These are phyloP conservation scores for Callimorpha dominula DNA, from an alignment of 2,888 invertebrate genomes.

Conservation along the genomic window DNA sequence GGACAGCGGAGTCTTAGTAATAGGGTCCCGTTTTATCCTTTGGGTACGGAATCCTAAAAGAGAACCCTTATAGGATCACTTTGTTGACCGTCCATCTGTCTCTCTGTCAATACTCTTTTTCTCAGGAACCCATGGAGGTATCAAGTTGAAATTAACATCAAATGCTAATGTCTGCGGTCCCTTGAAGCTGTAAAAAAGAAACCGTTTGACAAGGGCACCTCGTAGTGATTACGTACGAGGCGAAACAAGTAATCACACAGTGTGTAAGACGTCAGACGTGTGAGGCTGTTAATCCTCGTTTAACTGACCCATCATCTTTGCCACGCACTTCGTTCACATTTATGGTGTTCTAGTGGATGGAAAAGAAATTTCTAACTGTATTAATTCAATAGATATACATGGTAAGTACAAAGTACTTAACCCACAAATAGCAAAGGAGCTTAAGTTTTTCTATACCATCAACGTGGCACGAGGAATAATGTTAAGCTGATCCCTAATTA, in stretches of 20 bases:
- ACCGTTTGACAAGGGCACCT: not conserved
- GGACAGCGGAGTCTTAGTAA: too few species aligned
- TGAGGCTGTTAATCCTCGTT: not conserved
- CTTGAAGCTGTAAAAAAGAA: not conserved
- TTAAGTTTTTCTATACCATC: not conserved
- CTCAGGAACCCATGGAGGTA: too few species aligned
- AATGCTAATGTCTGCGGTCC: too few species aligned
- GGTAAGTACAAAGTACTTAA: not conserved
- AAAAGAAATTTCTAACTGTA: not conserved
- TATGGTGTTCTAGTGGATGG: not conserved
- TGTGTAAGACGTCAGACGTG: not conserved
- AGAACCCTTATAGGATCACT: too few species aligned
- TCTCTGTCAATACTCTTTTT: too few species aligned
- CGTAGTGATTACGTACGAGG: too few species aligned
- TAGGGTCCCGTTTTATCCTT: too few species aligned
- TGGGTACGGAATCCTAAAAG: too few species aligned
- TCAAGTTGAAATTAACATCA: too few species aligned
- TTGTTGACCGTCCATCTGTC: too few species aligned
- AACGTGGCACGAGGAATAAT: not conserved
- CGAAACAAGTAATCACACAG: not conserved
- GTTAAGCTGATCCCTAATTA: not conserved
- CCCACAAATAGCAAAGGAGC: not conserved
- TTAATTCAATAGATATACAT: not conserved
- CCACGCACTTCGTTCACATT: not conserved
- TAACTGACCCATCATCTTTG: not conserved